A percentile compares a stretch with the other conserved stretches of the same genome.
Evolutionary conservation across 2,113 vertebrate species (phyloP).

Genomic region (Danionella cerebrum): DNA sequence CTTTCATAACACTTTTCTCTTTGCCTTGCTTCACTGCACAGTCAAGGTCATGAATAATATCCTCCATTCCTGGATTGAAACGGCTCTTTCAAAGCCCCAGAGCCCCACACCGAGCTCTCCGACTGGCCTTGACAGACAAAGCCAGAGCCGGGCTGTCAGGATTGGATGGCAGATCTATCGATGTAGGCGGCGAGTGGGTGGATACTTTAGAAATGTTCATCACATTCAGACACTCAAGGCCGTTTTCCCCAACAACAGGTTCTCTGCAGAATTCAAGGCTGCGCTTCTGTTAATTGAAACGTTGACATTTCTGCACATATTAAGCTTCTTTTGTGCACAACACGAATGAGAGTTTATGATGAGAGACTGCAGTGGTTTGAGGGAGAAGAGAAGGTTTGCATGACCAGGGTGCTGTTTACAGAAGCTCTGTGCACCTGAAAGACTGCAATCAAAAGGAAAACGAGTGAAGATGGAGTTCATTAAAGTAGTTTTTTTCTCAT

Average conservation of each 20-base stretch:
- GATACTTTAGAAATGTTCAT: slow-evolving; percentile 30
- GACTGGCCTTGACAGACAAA: slow-evolving; percentile 55
- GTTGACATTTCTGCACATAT: not conserved
- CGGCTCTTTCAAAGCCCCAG: not conserved
- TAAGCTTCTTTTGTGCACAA: too few species aligned
- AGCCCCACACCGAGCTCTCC: slow-evolving; percentile 3
- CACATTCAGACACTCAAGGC: slow-evolving; percentile 30
- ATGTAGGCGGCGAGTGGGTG: slow-evolving; percentile 35
- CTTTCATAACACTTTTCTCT: not conserved
- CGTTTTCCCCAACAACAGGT: slow-evolving; percentile 24
- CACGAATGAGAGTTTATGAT: slow-evolving; percentile 56
- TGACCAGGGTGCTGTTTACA: slow-evolving; percentile 35
- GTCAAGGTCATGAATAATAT: slow-evolving; percentile 9
- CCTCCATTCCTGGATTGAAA: not conserved
- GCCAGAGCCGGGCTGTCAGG: slow-evolving; percentile 24
- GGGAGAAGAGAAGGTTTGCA: slow-evolving; percentile 11
- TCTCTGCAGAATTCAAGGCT: slow-evolving; percentile 45
- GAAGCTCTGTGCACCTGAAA: slow-evolving; percentile 42
- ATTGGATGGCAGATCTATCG: not conserved
- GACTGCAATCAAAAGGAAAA: too few species aligned
- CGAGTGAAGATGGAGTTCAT: too few species aligned
- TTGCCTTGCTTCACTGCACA: not conserved
- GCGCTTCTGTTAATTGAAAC: not conserved
- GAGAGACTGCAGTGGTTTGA: slow-evolving; percentile 40
- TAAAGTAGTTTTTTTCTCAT: too few species aligned